Base-by-base conservation (phyloP, 1,140 invertebrate species). In the Phocides pigmalion region DNA sequence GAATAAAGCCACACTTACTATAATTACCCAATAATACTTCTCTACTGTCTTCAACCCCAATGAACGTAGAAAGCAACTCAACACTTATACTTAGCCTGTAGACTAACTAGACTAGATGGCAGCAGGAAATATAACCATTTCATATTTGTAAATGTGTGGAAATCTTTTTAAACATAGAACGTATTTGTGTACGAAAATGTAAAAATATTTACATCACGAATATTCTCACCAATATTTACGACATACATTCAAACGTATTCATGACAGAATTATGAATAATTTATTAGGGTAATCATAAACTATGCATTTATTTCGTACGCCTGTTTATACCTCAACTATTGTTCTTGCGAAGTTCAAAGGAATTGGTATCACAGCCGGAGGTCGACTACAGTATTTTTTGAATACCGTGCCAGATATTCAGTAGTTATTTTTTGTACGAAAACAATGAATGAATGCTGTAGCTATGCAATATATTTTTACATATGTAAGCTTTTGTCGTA, bases 281-380 rank as follows among this genome's bases (percentile, higher is more conserved):
- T 56, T 56, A 56, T 56, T 12, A 41, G 19, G 35, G 20, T 56
- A 41, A 56, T 56, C 37, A 56, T 56, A 56, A 41, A 42, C 51
- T 53, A 37, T 44, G 17, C 15, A 17, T 5, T 11, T 44, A 44
- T 54, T 35, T 39, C 35, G 11, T 41, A 20, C 32, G 28, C 47
- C 47, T 32, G 32, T 50, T 50, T 50, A 50, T 32, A 39, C n/a
- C 17, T 20, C 35, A 5, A 15, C 35, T 54, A 54, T 54, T 54
- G 35, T 54, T 37, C 17, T 41, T 22, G 50, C 5, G 35, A 39
- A 54, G 32, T 54, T 54, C 35, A 54, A 54, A 54, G 50, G 50
- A 54, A 51, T 39, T 54, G 22, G 22, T 50, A 50, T 32, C 12
- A 50, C 20, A 28, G 41, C 35, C 32, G 19, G 50, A 51, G 49